Evolutionary conservation across 2,888 invertebrate genomes (phyloP).

Genomic region (Andrena bucephala): DNA sequence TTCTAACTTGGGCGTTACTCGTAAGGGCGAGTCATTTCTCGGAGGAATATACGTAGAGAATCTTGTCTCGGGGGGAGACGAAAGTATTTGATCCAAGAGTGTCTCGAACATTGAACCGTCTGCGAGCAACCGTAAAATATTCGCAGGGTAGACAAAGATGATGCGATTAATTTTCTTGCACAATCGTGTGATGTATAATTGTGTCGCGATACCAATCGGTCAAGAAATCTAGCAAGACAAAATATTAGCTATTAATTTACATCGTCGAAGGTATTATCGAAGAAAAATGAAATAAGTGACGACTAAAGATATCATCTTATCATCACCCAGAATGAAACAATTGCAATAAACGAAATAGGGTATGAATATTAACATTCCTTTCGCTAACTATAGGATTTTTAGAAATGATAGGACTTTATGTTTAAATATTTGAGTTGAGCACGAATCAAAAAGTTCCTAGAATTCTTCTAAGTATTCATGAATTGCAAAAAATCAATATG

Average conservation of each 20-base stretch:
- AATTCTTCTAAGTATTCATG: no score
- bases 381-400: background rate
- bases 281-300: background rate
- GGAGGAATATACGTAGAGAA: no score
- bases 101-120: background rate
- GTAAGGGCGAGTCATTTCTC: no score
- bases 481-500: background rate
- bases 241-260: background rate
- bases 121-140: background rate
- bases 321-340: no score
- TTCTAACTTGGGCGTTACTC: background rate
- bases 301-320: background rate
- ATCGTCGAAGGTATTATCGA: background rate
- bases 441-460: no score
- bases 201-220: background rate
- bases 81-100: no score
- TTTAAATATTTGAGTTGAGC: no score
- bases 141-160: background rate
- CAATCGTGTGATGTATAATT: background rate
- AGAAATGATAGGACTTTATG: no score
- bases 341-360: background rate
- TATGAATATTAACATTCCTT: background rate
- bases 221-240: background rate
- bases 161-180: background rate
- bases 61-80: no score